Conservation (phyloP, 2,113 vertebrate species). For the Crotalus horridus region DNA sequence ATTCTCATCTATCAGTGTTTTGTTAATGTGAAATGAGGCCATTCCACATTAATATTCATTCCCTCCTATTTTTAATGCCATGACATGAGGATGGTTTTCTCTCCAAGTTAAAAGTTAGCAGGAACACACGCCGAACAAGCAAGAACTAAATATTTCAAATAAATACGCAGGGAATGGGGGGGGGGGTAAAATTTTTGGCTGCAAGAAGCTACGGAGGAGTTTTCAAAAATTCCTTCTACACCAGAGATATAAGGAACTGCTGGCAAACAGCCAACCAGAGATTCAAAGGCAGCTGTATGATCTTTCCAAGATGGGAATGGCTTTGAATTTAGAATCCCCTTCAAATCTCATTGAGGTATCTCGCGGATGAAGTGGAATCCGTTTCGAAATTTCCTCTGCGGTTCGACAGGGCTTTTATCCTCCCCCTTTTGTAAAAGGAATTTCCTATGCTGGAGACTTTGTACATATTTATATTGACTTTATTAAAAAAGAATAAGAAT, state of each 20-base stretch:
- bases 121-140: neutral
- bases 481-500: slow-evolving; percentile 69
- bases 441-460: slow-evolving; percentile 76
- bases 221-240: neutral
- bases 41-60: neutral
- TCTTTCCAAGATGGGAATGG: neutral
- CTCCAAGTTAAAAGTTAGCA: neutral
- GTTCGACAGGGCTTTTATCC: slow-evolving; percentile 51
- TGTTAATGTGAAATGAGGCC: neutral
- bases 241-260: neutral
- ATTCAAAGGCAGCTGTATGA: neutral
- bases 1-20: neutral
- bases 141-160: neutral
- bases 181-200: neutral
- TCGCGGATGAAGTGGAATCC: neutral
- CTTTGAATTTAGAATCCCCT: slow-evolving; percentile 27
- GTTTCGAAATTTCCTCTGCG: slow-evolving; percentile 7
- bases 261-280: neutral
- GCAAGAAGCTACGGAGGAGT: too few species aligned
- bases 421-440: slow-evolving; percentile 75
- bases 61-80: neutral
- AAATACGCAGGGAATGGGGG: neutral
- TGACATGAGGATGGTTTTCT: neutral
- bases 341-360: slow-evolving; percentile 13
- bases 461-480: slow-evolving; percentile 81